Evolutionary conservation across 2,113 vertebrate genomes (phyloP).

Genomic region (Etia nguti): DNA sequence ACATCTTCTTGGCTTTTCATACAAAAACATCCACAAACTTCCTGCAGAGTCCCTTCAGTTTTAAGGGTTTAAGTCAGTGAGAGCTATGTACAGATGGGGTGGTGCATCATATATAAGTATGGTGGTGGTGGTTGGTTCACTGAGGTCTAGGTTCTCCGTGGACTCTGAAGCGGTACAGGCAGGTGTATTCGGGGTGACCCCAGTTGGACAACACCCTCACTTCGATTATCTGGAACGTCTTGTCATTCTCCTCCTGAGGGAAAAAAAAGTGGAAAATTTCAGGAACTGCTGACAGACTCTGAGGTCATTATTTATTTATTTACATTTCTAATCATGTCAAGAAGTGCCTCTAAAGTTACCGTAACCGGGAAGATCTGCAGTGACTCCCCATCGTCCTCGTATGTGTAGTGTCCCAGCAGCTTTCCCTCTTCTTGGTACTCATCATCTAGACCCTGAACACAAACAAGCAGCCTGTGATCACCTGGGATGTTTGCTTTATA

Average conservation of each 20-base stretch:
- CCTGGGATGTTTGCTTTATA: not conserved
- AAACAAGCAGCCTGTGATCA: not conserved
- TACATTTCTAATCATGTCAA: not conserved
- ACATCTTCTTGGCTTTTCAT: constrained; percentile 1
- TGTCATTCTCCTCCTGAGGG: constrained; percentile 74
- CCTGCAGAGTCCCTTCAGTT: not conserved
- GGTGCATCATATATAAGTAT: constrained; percentile 6
- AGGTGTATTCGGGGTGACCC: constrained; percentile 91
- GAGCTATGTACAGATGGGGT: constrained; percentile 58
- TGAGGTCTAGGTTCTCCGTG: constrained; percentile 68
- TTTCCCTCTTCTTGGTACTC: constrained; percentile 88
- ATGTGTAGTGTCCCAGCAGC: constrained; percentile 81
- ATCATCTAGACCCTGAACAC: constrained; percentile 82
- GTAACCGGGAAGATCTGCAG: constrained; percentile 83
- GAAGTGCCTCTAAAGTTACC: constrained; percentile 61
- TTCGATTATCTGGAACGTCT: constrained; percentile 87
- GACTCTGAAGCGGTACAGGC: constrained; percentile 91
- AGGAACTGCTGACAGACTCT: not conserved
- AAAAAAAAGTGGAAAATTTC: not conserved
- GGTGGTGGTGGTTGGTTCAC: constrained; percentile 16
- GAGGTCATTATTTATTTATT: fast-evolving
- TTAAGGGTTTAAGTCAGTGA: not conserved
- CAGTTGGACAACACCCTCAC: constrained; percentile 89
- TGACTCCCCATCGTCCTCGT: constrained; percentile 84
- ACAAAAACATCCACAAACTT: constrained; percentile 8